Evolutionary conservation across 1,140 invertebrate genomes (phyloP).

Genomic region (Chlorops oryzae): DNA sequence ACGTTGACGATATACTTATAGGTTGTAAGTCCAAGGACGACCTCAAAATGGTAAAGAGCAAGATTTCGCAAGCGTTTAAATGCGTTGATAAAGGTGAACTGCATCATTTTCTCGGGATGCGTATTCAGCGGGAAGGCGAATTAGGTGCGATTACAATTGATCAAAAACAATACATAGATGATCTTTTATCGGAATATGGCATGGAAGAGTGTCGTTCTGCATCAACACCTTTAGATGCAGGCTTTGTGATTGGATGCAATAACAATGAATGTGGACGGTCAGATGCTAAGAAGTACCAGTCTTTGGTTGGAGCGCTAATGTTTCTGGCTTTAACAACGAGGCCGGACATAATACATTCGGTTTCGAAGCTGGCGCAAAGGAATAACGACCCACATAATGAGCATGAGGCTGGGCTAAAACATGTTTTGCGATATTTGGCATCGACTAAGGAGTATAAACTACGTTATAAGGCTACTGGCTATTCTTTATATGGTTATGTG

Average conservation of each 20-base stretch:
- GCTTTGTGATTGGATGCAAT: conserved; percentile 4
- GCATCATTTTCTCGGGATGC: conserved; percentile 35
- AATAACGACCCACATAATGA: conserved; percentile 4
- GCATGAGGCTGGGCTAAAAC: conserved; percentile 7
- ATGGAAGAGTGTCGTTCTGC: conserved; percentile 40
- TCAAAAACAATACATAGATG: conserved; percentile 40
- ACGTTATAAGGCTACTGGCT: too few relatives aligned
- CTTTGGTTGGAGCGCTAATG: conserved; percentile 12
- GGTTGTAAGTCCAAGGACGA: conserved; percentile 21
- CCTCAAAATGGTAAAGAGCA: conserved; percentile 24
- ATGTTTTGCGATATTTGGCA: conserved; percentile 9
- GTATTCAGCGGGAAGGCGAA: conserved; percentile 25
- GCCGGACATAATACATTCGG: conserved; percentile 10
- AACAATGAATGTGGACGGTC: neutral
- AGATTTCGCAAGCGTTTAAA: conserved; percentile 41
- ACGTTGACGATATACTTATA: conserved; percentile 45
- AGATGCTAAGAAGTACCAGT: conserved; percentile 7
- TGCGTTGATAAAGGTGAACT: conserved; percentile 36
- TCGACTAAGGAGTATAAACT: too few relatives aligned
- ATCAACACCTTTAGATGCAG: conserved; percentile 33
- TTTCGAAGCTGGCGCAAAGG: conserved; percentile 6
- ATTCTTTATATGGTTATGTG: too few relatives aligned
- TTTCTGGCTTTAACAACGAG: conserved; percentile 12
- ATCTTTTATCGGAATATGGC: conserved; percentile 36
- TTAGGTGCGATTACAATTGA: conserved; percentile 22